Evolutionary conservation across 1,140 invertebrate genomes (phyloP).

Genomic region (Drosophila prosaltans): DNA sequence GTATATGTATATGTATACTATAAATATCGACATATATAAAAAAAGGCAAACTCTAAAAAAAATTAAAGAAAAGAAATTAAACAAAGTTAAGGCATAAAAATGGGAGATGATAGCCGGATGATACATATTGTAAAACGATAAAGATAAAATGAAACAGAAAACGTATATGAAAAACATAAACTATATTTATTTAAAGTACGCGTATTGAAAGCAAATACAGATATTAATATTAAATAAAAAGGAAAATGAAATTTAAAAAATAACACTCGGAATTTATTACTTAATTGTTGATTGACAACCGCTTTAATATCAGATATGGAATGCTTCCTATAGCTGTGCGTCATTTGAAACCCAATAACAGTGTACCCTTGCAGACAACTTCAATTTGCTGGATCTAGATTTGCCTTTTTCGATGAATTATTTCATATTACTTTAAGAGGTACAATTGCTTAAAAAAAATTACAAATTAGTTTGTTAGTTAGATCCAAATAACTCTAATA

Average conservation of each 20-base stretch:
- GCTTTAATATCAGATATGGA: not conserved
- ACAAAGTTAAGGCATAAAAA: slow-evolving; percentile 34
- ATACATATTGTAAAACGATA: slow-evolving; percentile 77
- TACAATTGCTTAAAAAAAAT: too few species aligned
- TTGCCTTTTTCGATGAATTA: too few species aligned
- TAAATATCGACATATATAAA: slow-evolving; percentile 75
- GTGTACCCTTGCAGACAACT: slow-evolving; percentile 15
- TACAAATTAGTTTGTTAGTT: too few species aligned
- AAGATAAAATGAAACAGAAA: slow-evolving; percentile 44
- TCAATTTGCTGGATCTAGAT: too few species aligned
- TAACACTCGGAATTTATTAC: slow-evolving; percentile 6
- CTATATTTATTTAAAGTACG: slow-evolving; percentile 82
- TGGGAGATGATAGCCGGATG: slow-evolving; percentile 45
- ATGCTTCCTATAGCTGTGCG: not conserved
- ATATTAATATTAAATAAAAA: slow-evolving; percentile 82
- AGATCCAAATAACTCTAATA: too few species aligned
- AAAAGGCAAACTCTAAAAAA: slow-evolving; percentile 53
- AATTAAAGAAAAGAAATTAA: slow-evolving; percentile 22
- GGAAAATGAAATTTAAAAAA: slow-evolving; percentile 68
- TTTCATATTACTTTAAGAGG: too few species aligned
- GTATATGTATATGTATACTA: slow-evolving; percentile 61
- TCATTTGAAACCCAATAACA: not conserved
- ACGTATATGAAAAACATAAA: slow-evolving; percentile 61
- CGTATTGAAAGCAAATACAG: slow-evolving; percentile 79
- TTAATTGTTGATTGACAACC: not conserved